phyloP scores from a whole-genome alignment of 2,888 invertebrate genomes.

The Eutolmus rufibarbis region DNA sequence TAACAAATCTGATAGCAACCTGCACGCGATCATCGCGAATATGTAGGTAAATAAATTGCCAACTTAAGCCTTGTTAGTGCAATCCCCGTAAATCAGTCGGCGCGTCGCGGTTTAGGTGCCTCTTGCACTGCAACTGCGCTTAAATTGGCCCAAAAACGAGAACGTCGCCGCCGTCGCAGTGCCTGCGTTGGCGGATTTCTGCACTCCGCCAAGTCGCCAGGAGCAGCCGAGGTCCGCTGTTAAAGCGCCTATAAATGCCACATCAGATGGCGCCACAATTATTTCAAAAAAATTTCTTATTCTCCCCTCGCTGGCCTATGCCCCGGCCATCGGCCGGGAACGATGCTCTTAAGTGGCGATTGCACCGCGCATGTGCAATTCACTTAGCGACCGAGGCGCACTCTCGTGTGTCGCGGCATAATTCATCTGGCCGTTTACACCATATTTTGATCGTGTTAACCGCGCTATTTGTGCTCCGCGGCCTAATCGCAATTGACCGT shows the following conservation, averaged over 20 bases:
- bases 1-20: slow-evolving; percentile 18
- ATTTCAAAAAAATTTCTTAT: background rate
- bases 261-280: slow-evolving; percentile 37
- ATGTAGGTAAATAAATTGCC: slow-evolving; percentile 14
- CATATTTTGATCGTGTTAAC: slow-evolving; percentile 30
- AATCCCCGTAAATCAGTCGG: slow-evolving; percentile 5
- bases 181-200: slow-evolving; percentile 2
- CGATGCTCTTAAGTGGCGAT: slow-evolving; percentile 17
- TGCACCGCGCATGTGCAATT: slow-evolving; percentile 6
- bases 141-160: background rate
- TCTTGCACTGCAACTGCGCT: background rate
- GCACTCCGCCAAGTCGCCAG: background rate
- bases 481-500: background rate
- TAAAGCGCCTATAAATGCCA: slow-evolving; percentile 11
- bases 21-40: slow-evolving; percentile 18
- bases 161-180: background rate
- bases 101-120: background rate
- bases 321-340: background rate
- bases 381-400: background rate
- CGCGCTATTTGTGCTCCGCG: slow-evolving; percentile 5
- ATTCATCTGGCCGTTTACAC: slow-evolving; percentile 15
- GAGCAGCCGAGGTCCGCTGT: background rate
- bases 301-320: background rate
- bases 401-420: slow-evolving; percentile 13
- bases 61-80: slow-evolving; percentile 20